Conservation (phyloP, 2,113 vertebrate genomes). For the Phylloscopus trochiloides region DNA sequence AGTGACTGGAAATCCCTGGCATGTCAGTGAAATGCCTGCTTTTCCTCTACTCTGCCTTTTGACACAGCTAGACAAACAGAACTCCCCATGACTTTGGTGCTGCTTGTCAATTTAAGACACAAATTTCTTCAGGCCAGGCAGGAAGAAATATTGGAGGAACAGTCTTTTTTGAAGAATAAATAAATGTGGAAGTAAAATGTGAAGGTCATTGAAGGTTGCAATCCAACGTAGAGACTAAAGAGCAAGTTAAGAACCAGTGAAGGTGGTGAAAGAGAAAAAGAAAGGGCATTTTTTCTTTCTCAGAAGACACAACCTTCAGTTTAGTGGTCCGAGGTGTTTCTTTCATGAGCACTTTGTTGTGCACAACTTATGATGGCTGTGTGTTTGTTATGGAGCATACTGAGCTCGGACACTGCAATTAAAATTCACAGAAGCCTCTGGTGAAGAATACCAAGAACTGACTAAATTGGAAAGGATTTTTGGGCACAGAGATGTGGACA, state of each 20-base stretch:
- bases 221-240: not conserved
- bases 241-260: not conserved
- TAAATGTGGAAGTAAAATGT: not conserved
- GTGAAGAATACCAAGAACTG: not conserved
- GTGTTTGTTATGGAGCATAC: not conserved
- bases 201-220: not conserved
- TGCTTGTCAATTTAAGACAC: not conserved
- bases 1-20: not conserved
- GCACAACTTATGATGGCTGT: rapidly evolving
- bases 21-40: not conserved
- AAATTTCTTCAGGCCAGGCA: not conserved
- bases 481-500: not conserved
- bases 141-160: not conserved
- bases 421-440: not conserved
- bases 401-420: not conserved
- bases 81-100: not conserved
- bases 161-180: not conserved
- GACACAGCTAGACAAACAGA: rapidly evolving
- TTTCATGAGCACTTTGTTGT: not conserved
- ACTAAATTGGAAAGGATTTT: not conserved
- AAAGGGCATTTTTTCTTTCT: not conserved
- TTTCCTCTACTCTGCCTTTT: not conserved
- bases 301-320: not conserved
- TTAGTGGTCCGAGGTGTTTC: not conserved
- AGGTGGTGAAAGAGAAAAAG: not conserved